Evolutionary conservation across 2,888 invertebrate genomes (phyloP), one percentile per base, ranked within the genome.

Genomic region (Schizaphis graminum): DNA sequence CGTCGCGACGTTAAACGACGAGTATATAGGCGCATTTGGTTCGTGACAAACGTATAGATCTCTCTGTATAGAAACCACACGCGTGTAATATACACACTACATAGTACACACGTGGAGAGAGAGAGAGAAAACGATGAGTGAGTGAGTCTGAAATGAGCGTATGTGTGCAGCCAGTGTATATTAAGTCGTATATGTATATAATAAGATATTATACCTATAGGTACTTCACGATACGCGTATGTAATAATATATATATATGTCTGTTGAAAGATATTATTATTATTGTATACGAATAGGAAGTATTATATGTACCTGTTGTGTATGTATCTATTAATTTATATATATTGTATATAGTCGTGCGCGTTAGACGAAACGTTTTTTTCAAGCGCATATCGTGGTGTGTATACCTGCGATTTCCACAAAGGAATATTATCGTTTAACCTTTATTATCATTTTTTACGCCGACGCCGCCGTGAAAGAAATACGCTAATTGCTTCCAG

Each of bases 31-130:
- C 35, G 77, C 57, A 57, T 89, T 57, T 13, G 57, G 89, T 35
- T 88, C 88, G 88, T 88, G 88, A 88, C 88, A 88, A 88, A 88
- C 88, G 53, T 77, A 77, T 77, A 77, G 77, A 77, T 77, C 77
- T 77, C 21, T 35, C 35, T 77, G 35, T 8, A 35, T 35, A 67
- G 77, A 77, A 77, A 77, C 77, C 77, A 86, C 86, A 44, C 3
- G 86, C 47, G 26, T 47, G 28, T 85, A 44, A 47, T 47, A 86
- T 49, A 86, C 28, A 86, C 5, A 26, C 44, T 8, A n/a, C n/a
- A 11, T n/a, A 35, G 44, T 4, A 26, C 11, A 3, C 35, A 35
- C 87, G 24, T 77, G 21, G n/a, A 67, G 67, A 67, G 13, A 67
- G 67, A 77, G 35, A 77, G 77, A 57, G 8, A 57, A 10, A 57